phyloP scores from a whole-genome alignment of 2,113 vertebrate species.

The Turnix velox region DNA sequence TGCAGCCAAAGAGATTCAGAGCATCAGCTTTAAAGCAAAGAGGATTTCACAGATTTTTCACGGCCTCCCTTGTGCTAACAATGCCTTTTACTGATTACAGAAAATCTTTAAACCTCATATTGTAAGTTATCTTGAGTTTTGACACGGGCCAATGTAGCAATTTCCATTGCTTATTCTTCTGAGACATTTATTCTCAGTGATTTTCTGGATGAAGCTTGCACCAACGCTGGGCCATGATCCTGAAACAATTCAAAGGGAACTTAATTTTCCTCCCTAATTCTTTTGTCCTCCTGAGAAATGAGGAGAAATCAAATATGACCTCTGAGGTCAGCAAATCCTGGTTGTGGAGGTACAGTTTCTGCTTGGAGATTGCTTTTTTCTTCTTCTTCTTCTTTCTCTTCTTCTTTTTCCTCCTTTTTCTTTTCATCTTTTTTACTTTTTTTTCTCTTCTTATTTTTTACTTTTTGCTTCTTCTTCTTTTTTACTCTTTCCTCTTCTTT shows the following conservation, averaged over 20 bases:
- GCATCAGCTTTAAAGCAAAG: not conserved
- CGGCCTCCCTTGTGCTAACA: not conserved
- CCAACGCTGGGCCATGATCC: not conserved
- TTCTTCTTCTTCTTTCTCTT: too few species aligned
- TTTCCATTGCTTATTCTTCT: not conserved
- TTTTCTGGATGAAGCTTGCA: not conserved
- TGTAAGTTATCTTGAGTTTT: not conserved
- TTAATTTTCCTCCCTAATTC: not conserved
- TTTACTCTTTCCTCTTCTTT: too few species aligned
- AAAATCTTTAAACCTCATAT: not conserved
- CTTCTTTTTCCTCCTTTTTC: too few species aligned
- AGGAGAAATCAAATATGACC: not conserved
- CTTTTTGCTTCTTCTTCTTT: too few species aligned
- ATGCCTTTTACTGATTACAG: not conserved
- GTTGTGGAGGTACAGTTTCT: not conserved
- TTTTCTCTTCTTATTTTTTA: too few species aligned
- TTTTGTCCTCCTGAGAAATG: not conserved
- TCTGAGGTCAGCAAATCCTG: not conserved
- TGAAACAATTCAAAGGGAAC: not conserved
- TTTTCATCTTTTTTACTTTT: too few species aligned
- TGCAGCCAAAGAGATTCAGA: not conserved
- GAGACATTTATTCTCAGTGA: not conserved
- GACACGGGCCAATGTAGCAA: not conserved
- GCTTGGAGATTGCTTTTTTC: not conserved
- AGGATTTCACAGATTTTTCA: not conserved